Base-by-base conservation (phyloP, 2,888 invertebrate species). In the Griposia aprilina region DNA sequence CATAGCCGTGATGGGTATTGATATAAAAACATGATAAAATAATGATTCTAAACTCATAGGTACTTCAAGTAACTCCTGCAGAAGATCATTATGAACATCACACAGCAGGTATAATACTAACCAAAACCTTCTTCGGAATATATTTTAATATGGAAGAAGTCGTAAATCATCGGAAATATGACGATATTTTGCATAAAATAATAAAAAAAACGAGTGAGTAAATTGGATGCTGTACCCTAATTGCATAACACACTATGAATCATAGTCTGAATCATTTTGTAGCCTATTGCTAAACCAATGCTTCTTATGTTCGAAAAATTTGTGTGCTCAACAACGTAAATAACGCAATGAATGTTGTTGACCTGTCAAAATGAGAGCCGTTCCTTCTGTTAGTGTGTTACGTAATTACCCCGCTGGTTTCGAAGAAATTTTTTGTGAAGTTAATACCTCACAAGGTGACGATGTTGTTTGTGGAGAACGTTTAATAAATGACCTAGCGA, bases 131-230 rank as follows among this genome's bases (percentile, higher is more conserved):
- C 26, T 26, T 50, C 8, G 26, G 20, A 20, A 8, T 26, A 20
- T 26, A n/a, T n/a, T n/a, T n/a, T n/a, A 67, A 67, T 67, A 30
- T 52, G 30, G 30, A 48, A 52, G 15, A 41, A 26, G 55, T 20
- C 74, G 36, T 57, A 30, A 57, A 63, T 48, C 62, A 52, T 57
- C 36, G 15, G n/a, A 13, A 30, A 36, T n/a, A 20, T 59, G n/a
- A 20, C n/a, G 41, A 82, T 4, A 52, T 57, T 82, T 82, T 78
- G 15, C 82, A 65, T 65, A 81, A 57, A 63, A 65, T 20, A 15
- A 57, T 81, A 41, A 74, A 62, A 2, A 57, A 74, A n/a, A 26
- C 3, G 8, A 41, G 11, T n/a, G 6, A n/a, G 36, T 52, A 36
- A 63, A 50, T 81, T 30, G 13, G n/a, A 11, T 41, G n/a, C 15